phyloP scores from a whole-genome alignment of 2,888 invertebrate species.

The Ceriagrion tenellum region DNA sequence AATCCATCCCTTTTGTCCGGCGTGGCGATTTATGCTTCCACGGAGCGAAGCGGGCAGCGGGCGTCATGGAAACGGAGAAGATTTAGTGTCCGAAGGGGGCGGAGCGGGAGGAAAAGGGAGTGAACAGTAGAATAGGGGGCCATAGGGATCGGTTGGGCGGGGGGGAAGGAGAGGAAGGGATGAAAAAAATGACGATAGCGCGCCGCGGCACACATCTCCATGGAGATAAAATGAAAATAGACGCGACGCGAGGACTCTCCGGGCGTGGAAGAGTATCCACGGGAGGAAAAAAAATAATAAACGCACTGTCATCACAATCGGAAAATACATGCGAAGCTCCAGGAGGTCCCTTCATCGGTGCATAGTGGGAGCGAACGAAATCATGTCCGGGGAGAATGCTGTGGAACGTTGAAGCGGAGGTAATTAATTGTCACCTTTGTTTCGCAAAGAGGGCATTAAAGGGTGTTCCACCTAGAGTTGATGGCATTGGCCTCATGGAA shows the following conservation, averaged over 20 bases:
- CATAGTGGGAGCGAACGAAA: not conserved
- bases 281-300: not conserved
- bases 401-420: not conserved
- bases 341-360: not conserved
- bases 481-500: too few species aligned
- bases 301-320: not conserved
- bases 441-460: not conserved
- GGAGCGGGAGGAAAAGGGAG: not conserved
- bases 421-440: not conserved
- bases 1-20: constrained; percentile 31
- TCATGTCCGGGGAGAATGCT: not conserved
- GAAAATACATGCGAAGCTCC: not conserved
- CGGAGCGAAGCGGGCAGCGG: not conserved
- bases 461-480: too few species aligned
- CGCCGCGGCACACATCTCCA: not conserved
- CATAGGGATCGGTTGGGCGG: not conserved
- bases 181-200: not conserved
- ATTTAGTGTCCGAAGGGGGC: not conserved
- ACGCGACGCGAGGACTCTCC: not conserved
- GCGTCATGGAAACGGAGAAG: constrained; percentile 21
- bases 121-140: not conserved
- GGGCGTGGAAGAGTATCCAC: not conserved
- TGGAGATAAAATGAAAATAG: not conserved
- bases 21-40: constrained; percentile 1
- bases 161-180: not conserved